Evolutionary conservation across 2,888 invertebrate species (phyloP).

Genomic region (Hoplodrina blanda): DNA sequence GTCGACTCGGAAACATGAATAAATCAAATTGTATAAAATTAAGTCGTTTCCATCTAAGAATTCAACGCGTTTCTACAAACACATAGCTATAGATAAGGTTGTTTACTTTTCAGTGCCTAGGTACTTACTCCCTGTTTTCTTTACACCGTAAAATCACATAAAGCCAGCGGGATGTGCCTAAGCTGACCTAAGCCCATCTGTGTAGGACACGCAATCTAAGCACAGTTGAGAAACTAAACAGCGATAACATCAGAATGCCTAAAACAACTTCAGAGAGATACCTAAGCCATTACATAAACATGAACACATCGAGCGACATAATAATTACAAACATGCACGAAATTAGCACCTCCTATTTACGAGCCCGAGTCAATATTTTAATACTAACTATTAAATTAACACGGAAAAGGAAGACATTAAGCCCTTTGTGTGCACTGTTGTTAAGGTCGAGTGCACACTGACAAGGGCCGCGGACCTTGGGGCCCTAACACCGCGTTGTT

Average conservation of each 20-base stretch:
- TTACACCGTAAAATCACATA: not conserved
- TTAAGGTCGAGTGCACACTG: slow-evolving; percentile 63
- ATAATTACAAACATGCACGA: slow-evolving; percentile 19
- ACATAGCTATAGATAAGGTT: not conserved
- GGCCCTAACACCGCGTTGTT: slow-evolving; percentile 28
- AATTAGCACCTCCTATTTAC: slow-evolving; percentile 35
- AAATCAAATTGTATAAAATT: not conserved
- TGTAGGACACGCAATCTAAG: not conserved
- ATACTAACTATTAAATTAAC: slow-evolving; percentile 57
- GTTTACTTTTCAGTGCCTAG: not conserved
- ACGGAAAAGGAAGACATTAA: slow-evolving; percentile 61
- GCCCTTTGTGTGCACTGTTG: slow-evolving; percentile 52
- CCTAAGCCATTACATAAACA: not conserved
- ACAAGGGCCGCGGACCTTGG: slow-evolving; percentile 60
- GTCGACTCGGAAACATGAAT: not conserved
- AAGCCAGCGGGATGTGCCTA: not conserved
- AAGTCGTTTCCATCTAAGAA: not conserved
- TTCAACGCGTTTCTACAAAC: not conserved
- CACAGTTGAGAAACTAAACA: not conserved
- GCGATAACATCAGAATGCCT: not conserved
- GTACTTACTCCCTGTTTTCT: not conserved
- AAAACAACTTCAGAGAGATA: not conserved
- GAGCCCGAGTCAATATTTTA: slow-evolving; percentile 57
- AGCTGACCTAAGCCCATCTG: not conserved
- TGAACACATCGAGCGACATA: not conserved